A percentile compares a stretch with the other conserved stretches of the same genome.
Conservation (phyloP, 2,113 vertebrate species). For the Triplophysa tibetana region DNA sequence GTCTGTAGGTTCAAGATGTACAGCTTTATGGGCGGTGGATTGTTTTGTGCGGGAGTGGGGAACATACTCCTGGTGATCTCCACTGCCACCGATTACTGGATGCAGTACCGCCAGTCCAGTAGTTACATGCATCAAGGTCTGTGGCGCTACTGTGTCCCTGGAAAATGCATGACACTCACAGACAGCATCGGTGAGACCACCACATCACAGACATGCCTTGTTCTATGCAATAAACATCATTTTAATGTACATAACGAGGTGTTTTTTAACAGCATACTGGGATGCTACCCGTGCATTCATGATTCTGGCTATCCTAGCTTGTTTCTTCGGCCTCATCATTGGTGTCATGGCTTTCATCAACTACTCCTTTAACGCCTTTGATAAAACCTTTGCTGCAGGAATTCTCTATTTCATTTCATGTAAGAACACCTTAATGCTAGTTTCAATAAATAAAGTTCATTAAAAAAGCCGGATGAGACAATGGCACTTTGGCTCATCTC, state of each 20-base stretch:
- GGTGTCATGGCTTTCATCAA: conserved; percentile 79
- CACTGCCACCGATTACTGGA: conserved; percentile 81
- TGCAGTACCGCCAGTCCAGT: conserved; percentile 78
- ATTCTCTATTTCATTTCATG: conserved; percentile 81
- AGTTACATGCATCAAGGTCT: conserved; percentile 80
- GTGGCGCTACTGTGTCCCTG: conserved; percentile 78
- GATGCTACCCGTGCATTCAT: conserved; percentile 79
- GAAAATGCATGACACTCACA: conserved; percentile 77
- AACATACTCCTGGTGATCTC: conserved; percentile 80
- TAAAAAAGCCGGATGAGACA: no score
- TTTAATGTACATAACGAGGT: background rate
- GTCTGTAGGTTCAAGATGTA: conserved; percentile 71
- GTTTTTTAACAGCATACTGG: conserved; percentile 70
- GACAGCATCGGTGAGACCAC: conserved; percentile 76
- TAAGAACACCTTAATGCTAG: conserved; percentile 48
- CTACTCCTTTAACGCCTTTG: conserved; percentile 74
- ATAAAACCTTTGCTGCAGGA: conserved; percentile 78
- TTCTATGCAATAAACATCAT: no score
- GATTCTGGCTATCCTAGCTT: conserved; percentile 77
- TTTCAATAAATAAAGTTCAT: no score
- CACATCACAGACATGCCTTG: background rate
- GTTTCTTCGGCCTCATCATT: conserved; percentile 76
- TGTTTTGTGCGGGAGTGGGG: conserved; percentile 77
- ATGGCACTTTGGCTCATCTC: no score
- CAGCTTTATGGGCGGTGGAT: conserved; percentile 81